phyloP scores from a whole-genome alignment of 2,888 invertebrate species.

The Apodemia duryi region DNA sequence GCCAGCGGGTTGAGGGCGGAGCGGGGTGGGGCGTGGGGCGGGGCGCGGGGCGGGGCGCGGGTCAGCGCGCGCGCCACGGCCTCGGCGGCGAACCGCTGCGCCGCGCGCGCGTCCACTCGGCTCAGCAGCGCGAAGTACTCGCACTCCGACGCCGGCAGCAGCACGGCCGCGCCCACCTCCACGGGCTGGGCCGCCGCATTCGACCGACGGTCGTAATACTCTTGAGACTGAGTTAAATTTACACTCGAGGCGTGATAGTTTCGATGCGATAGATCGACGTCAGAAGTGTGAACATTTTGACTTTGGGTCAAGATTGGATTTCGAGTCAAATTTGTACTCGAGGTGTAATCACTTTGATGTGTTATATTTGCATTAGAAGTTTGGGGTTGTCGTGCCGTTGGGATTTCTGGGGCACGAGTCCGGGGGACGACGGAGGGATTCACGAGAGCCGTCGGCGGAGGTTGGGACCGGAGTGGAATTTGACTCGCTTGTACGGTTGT shows the following conservation, averaged over 20 bases:
- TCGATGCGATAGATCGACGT: not conserved
- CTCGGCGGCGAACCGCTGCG: slow-evolving; percentile 50
- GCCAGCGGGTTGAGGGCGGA: too few species aligned
- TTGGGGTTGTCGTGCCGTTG: not conserved
- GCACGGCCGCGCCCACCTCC: slow-evolving; percentile 34
- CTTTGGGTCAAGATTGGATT: not conserved
- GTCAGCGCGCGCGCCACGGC: slow-evolving; percentile 38
- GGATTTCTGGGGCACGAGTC: not conserved
- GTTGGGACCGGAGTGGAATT: slow-evolving; percentile 4
- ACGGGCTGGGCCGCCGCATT: not conserved
- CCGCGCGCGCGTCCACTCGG: slow-evolving; percentile 43
- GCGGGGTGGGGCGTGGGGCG: not conserved
- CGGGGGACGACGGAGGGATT: not conserved
- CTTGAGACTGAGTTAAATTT: not conserved
- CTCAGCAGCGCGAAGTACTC: slow-evolving; percentile 45
- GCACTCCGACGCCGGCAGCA: slow-evolving; percentile 44
- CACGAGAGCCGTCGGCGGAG: slow-evolving; percentile 12
- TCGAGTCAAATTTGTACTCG: not conserved
- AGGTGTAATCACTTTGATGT: not conserved
- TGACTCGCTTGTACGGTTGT: slow-evolving; percentile 9
- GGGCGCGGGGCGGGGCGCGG: not conserved
- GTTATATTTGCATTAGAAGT: not conserved
- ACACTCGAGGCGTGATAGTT: not conserved
- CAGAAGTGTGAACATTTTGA: not conserved
- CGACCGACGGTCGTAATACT: not conserved